Base-by-base conservation (phyloP, 2,113 vertebrate genomes). In the Atlantisia rogersi region DNA sequence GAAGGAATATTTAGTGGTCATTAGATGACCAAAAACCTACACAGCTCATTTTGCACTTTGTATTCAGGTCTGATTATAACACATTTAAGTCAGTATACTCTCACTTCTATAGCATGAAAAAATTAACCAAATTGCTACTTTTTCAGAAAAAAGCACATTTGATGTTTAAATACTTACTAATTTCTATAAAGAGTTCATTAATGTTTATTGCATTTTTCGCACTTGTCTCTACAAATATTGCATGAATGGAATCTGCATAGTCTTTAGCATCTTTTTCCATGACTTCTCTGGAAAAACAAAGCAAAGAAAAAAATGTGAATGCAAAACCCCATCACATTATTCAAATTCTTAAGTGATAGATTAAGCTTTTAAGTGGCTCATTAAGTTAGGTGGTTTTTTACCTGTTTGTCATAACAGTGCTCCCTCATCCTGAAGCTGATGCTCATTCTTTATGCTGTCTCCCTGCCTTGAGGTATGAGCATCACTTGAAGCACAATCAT, bases 121-220 rank as follows among this genome's bases (percentile, higher is more conserved):
- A 88, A 73, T 6, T 10, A 76, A 68, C 32, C 15, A 85, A 79
- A 69, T 42, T 62, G 83, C 29, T 92, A 75, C 77, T 92, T 21
- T 60, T 79, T 63, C 25, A 88, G 42, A 94, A 69, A 64, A 67
- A 96, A 79, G 62, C 42, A 83, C 16, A 39, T 26, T 31, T 82
- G 53, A 25, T 63, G 50, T 64, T 94, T 55, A 21, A 93, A 97
- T 97, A 99, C 99, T 99, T 98, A 99, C 99, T 99, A 98, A 99
- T 99, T 98, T 99, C 99, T 98, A 99, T 99, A 98, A 99, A 99
- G 97, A 99, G 98, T 97, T 99, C 99, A 94, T 99, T 99, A 98
- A 99, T 99, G 98, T 99, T 99, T 98, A 99, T 99, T 92, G 99
- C 99, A 86, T 99, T 99, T 98, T 99, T 99, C 76, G 99, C 99